phyloP scores from a whole-genome alignment of 1,140 invertebrate genomes.

The Antheraea mylitta region DNA sequence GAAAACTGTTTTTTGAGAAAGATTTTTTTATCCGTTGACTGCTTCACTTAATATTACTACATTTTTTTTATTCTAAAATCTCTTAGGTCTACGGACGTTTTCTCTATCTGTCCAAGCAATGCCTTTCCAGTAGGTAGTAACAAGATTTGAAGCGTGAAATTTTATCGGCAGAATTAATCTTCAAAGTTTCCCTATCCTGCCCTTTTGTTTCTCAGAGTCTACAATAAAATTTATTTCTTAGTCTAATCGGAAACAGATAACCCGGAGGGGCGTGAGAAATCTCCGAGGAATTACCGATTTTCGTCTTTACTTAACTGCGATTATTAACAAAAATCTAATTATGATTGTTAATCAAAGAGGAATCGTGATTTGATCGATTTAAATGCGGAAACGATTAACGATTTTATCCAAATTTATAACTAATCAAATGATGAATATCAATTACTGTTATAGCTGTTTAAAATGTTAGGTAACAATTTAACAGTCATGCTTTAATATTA shows the following conservation, averaged over 20 bases:
- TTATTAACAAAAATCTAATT: slow-evolving; percentile 20
- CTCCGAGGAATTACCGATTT: slow-evolving; percentile 33
- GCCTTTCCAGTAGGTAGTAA: slow-evolving; percentile 45
- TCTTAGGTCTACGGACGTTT: slow-evolving; percentile 1
- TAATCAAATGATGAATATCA: not conserved
- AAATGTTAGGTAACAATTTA: no score
- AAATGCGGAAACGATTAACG: not conserved
- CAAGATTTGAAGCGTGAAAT: slow-evolving; percentile 64
- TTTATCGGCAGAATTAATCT: slow-evolving; percentile 75
- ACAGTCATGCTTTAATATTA: no score
- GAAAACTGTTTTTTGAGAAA: no score
- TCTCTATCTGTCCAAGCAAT: not conserved
- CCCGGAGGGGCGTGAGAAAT: slow-evolving; percentile 26
- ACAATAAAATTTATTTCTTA: slow-evolving; percentile 55
- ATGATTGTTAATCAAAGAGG: not conserved
- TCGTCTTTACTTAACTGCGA: slow-evolving; percentile 30
- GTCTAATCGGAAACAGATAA: slow-evolving; percentile 50
- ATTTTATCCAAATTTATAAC: not conserved
- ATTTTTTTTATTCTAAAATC: slow-evolving; percentile 3
- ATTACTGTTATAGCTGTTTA: not conserved
- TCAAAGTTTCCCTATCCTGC: slow-evolving; percentile 45
- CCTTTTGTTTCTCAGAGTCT: slow-evolving; percentile 57
- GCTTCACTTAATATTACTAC: not conserved
- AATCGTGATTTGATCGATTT: not conserved
- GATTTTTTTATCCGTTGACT: no score